Evolutionary conservation across 2,113 vertebrate genomes (phyloP), one percentile per base, ranked within the genome.

Genomic region (Thalassoma bifasciatum): DNA sequence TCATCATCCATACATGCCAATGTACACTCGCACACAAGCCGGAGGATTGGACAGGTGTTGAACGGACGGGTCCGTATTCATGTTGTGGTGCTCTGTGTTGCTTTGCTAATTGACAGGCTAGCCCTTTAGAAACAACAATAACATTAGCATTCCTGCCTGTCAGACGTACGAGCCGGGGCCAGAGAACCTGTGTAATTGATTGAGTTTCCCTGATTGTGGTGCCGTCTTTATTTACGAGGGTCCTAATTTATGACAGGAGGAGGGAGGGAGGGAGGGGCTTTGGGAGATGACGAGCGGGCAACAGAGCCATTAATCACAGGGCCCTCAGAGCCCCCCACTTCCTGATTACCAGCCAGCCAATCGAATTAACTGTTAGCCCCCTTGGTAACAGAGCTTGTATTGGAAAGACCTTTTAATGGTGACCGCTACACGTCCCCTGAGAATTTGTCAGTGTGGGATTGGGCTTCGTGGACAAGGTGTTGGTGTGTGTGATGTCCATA

Each of bases 331-430:
- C 93, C 94, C 93, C 81, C 86, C 79, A 90, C 90, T 92, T 91
- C 91, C 93, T 90, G 95, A 96, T 96, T 97, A 96, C 94, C 95
- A 96, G 97, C 93, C 94, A 96, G 96, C 95, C 96, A 96, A 98
- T 96, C 96, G 95, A 98, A 96, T 99, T 96, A 98, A 94, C 95
- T 94, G 93, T 95, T 95, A 96, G 94, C 93, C 94, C 95, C 92
- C 93, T 82, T 90, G 87, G 89, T 95, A 95, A 95, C 95, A 94
- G 87, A 95, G 93, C 94, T 95, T 93, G 94, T 96, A 97, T 97
- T 93, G 94, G 94, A 97, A 97, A 95, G 96, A 97, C 96, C 96
- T 97, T 98, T 98, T 96, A 96, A 96, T 96, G 95, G 95, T 95
- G 95, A 92, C 93, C 95, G 95, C 94, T 95, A 94, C 88, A 86